Evolutionary conservation across 1,140 invertebrate genomes (phyloP), one percentile per base, ranked within the genome.

Genomic region (Harlomillsia oculata): DNA sequence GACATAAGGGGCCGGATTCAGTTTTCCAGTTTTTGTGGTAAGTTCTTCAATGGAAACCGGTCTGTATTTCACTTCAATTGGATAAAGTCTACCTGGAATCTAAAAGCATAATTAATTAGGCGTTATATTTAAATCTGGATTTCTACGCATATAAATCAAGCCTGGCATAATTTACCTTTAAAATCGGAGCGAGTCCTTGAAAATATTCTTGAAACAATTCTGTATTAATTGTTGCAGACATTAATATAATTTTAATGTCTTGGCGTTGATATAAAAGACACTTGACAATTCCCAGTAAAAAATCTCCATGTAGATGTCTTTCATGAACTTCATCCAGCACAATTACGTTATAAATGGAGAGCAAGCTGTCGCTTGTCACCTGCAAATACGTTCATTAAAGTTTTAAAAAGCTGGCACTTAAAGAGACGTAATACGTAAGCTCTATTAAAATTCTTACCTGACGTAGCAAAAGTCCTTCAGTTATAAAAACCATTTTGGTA

Each of bases 201-300:
- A 98, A 99, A 73, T 95, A 99, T 59, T 82, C 75, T 59, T 80
- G 79, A 73, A 98, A 99, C 1, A 98, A 75, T 62, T 92, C 76
- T 37, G 98, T 85, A 74, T 99, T 99, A 36, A 99, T 97, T 2
- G 96, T 99, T 13, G 96, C 96, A 5, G 93, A 97, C 96, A 99
- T 99, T 0, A 99, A 78, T 16, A 99, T 83, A 5, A 99, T 73
- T 73, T 96, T 96, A 3, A 98, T 71, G 68, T 96, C 82, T 16
- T 75, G 68, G 49, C 86, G 75, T 70, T 85, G 83, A 66, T 84
- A 78, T 37, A 95, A 74, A 5, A 98, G 69, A 37, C 90, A 94
- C 69, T 94, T 93, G 49, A 97, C 77, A 6, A 97, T 80, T 3
- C 93, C 91, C 6, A 98, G 73, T 16, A 99, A 74, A 72, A 98